These are phyloP conservation scores for Macropus fuliginosus DNA, from an alignment of 2,797 vertebrate genomes.

Conservation along the genomic window DNA sequence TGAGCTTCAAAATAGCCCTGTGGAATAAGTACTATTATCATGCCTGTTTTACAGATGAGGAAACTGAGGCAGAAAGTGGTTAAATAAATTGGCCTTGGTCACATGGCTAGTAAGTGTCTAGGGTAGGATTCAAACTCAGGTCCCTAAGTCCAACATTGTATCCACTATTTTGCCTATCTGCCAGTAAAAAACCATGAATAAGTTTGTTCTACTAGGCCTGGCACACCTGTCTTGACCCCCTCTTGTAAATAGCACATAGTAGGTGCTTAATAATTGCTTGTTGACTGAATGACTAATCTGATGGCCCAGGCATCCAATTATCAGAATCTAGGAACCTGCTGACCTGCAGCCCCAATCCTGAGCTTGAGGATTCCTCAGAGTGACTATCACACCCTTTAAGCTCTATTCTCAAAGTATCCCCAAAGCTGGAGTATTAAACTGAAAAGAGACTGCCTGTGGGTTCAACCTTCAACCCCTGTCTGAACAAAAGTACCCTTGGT, in stretches of 20 bases:
- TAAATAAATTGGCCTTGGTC: not conserved
- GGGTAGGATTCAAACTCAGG: not conserved
- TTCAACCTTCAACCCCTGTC: not conserved
- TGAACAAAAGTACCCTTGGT: not conserved
- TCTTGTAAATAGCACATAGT: not conserved
- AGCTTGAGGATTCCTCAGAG: not conserved
- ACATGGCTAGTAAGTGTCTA: not conserved
- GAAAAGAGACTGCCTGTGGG: not conserved
- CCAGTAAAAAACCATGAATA: not conserved
- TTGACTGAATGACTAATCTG: not conserved
- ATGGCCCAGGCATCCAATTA: not conserved
- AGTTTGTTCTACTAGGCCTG: not conserved
- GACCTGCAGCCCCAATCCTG: not conserved
- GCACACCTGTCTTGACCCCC: not conserved
- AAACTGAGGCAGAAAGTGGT: not conserved
- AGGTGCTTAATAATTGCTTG: not conserved
- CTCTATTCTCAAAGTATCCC: not conserved
- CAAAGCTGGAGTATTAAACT: not conserved
- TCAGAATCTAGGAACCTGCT: not conserved
- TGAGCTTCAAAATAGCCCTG: not conserved
- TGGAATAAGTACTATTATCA: not conserved
- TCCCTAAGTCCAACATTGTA: not conserved
- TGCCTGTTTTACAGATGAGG: not conserved
- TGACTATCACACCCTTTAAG: not conserved
- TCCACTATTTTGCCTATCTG: not conserved